phyloP scores from a whole-genome alignment of 2,113 vertebrate species.

The Prionailurus bengalensis region DNA sequence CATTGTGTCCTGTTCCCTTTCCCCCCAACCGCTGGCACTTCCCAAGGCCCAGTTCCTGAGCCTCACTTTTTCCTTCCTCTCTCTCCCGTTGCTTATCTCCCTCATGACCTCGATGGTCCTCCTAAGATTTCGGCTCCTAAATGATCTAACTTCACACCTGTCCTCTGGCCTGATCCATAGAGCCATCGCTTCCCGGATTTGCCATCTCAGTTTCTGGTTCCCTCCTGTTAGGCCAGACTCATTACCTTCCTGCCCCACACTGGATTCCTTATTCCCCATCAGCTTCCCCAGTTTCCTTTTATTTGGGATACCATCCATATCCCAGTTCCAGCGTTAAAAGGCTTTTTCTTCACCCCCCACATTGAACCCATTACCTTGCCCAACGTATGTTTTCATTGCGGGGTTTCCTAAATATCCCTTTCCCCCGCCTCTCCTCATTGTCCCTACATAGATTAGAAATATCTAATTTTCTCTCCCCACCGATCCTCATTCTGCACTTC shows the following conservation, averaged over 20 bases:
- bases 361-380: background rate
- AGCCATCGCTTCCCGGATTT: background rate
- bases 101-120: background rate
- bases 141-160: background rate
- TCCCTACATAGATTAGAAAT: too few species aligned
- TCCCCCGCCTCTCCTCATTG: background rate
- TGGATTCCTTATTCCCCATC: background rate
- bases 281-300: background rate
- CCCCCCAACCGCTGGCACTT: background rate
- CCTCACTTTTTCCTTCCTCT: background rate
- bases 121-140: background rate
- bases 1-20: background rate
- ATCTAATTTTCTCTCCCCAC: background rate
- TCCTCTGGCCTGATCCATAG: background rate
- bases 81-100: background rate
- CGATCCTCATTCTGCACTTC: background rate
- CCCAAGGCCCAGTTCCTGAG: background rate
- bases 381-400: accelerated
- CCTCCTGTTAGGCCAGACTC: background rate
- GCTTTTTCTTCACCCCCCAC: background rate
- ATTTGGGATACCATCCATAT: background rate
- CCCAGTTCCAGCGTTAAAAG: too few species aligned
- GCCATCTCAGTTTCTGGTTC: background rate
- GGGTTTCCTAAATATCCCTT: background rate
- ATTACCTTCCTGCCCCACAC: background rate